Evolutionary conservation across 2,797 vertebrate species (phyloP), one percentile per base, ranked within the genome.

Genomic region (Hephaestus fuliginosus): DNA sequence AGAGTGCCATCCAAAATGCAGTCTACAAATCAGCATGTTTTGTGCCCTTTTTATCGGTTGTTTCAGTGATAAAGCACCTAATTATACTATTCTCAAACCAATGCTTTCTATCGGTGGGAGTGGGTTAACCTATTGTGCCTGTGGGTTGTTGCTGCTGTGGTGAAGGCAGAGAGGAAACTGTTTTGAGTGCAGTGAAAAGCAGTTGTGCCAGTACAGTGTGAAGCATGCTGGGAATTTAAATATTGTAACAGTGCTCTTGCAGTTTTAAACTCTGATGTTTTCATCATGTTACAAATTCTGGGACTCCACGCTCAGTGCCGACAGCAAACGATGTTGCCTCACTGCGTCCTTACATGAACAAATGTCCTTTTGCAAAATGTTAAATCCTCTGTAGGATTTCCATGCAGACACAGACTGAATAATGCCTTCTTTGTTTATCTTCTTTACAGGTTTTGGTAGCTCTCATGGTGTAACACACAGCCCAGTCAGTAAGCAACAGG

Each of bases 401-500:
- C 8, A 30, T 79, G 44, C 74, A 78, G 57, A 74, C 70, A 64
- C 61, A 78, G 17, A 79, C 58, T 68, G 64, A 85, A 80, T 86
- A 79, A 84, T 80, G 66, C 75, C 58, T 56, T 81, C 48, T 87
- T 89, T 90, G 78, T 84, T 88, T 90, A 76, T 94, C 69, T 88
- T 90, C 53, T 89, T 88, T 79, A 12, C 91, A 94, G 94, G 88
- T 93, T 82, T 89, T 82, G 77, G 70, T 92, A 82, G 68, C 74
- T 84, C 80, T 77, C 76, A 51, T 80, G 84, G 77, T 86, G 70
- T 89, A 89, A 84, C 58, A 71, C 39, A 71, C 74, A 85, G 60
- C 75, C 83, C 70, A 73, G 68, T 75, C 83, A 76, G 70, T 86
- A 78, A 84, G 68, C 88, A 85, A 80, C 80, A 87, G 83, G 74